Percentiles rank a stretch among this genome's conserved stretches.
These are phyloP conservation scores for Listronotus bonariensis DNA, from an alignment of 1,140 invertebrate species.

Conservation along the genomic window DNA sequence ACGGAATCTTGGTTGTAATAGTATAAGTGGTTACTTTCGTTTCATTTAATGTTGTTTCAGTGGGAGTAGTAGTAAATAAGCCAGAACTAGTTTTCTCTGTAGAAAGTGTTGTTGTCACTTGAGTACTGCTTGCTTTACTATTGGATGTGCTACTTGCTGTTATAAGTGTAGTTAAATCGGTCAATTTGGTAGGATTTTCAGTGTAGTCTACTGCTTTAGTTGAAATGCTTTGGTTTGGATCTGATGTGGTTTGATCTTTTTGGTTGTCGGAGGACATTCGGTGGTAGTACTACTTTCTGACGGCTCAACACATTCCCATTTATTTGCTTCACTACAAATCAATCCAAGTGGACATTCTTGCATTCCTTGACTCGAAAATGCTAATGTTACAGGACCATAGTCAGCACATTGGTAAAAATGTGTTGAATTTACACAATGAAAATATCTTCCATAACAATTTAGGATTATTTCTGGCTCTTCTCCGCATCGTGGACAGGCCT, in stretches of 20 bases:
- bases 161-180: no score
- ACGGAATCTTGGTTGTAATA: background rate
- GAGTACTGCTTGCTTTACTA: no score
- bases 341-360: constrained; percentile 39
- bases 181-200: background rate
- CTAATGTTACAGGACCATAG: constrained; percentile 34
- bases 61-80: no score
- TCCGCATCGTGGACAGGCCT: constrained; percentile 20
- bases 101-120: background rate
- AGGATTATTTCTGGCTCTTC: constrained; percentile 28
- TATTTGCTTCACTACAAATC: constrained; percentile 33
- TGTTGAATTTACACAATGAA: constrained; percentile 39
- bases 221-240: background rate
- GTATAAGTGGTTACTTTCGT: no score
- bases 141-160: no score
- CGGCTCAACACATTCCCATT: constrained; percentile 38
- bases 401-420: constrained; percentile 41
- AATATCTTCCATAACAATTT: constrained; percentile 39
- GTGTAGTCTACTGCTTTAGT: constrained; percentile 1
- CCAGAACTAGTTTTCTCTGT: no score
- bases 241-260: background rate
- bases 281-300: constrained; percentile 30
- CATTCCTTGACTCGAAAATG: constrained; percentile 29
- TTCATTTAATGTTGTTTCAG: no score
- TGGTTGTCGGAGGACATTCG: constrained; percentile 19